Conservation (phyloP, 2,797 vertebrate species). For the Tokudaia muenninki region DNA sequence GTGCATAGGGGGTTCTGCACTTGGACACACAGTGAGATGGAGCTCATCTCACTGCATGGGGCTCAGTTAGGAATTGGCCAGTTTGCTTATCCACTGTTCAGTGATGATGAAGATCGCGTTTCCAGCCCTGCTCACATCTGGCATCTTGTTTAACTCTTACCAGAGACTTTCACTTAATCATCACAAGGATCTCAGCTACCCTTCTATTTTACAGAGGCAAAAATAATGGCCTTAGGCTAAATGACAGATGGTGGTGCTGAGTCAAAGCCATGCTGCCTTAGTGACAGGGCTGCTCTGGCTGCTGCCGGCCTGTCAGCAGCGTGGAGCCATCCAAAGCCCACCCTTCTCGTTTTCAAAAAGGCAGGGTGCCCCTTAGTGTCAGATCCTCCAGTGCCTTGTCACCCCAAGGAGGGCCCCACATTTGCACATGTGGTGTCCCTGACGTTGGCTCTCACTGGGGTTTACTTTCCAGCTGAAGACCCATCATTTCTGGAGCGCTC, state of each 20-base stretch:
- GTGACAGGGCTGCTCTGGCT: background rate
- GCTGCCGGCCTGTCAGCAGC: background rate
- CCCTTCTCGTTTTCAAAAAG: background rate
- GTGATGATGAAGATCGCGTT: background rate
- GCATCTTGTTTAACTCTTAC: background rate
- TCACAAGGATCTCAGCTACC: background rate
- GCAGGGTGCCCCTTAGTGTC: background rate
- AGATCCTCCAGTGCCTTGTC: constrained; percentile 53
- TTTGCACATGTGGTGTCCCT: background rate
- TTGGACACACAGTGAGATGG: background rate
- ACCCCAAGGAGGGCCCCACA: background rate
- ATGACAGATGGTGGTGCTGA: background rate
- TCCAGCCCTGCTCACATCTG: background rate
- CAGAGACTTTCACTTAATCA: background rate
- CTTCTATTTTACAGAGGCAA: background rate
- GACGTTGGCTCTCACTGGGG: background rate
- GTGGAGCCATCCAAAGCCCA: background rate
- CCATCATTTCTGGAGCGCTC: background rate
- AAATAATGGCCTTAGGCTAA: background rate
- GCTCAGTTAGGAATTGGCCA: background rate
- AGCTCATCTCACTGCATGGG: background rate
- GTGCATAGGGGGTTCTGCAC: background rate
- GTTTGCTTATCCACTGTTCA: background rate
- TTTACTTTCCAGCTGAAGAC: constrained; percentile 22
- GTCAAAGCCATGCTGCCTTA: constrained; percentile 13